phyloP scores from a whole-genome alignment of 2,113 vertebrate species.

The Cepphus grylle region DNA sequence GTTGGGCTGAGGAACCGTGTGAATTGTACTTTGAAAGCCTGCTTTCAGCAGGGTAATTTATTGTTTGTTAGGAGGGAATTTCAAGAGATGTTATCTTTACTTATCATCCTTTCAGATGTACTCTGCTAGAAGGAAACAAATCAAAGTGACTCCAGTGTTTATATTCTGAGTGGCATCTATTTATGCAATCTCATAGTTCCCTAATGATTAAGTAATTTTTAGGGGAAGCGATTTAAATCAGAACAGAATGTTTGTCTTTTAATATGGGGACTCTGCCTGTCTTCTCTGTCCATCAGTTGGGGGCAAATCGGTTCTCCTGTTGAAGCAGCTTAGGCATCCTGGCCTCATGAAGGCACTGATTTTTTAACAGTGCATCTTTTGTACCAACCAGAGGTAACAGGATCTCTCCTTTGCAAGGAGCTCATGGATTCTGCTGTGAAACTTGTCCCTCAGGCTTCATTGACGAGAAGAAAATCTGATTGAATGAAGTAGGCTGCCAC shows the following conservation, averaged over 20 bases:
- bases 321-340: neutral
- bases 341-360: neutral
- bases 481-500: neutral
- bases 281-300: neutral
- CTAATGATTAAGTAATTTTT: neutral
- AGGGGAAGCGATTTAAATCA: neutral
- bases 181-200: constrained; percentile 26
- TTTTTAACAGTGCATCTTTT: neutral
- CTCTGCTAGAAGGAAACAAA: constrained; percentile 4
- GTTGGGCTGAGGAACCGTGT: neutral
- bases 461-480: neutral
- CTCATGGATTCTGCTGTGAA: neutral
- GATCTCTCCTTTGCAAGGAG: neutral
- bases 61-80: constrained; percentile 24
- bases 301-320: neutral
- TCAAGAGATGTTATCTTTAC: constrained; percentile 25
- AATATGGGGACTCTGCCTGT: neutral
- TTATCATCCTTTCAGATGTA: constrained; percentile 30
- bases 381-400: neutral
- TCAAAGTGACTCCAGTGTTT: constrained; percentile 2
- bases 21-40: neutral
- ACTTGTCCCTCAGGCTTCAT: neutral
- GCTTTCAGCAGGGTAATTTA: constrained; percentile 11
- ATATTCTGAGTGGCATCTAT: constrained; percentile 27
- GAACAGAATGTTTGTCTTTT: constrained; percentile 28